phyloP scores from a whole-genome alignment of 2,797 vertebrate species.

The Typhlichthys eigenmanni region DNA sequence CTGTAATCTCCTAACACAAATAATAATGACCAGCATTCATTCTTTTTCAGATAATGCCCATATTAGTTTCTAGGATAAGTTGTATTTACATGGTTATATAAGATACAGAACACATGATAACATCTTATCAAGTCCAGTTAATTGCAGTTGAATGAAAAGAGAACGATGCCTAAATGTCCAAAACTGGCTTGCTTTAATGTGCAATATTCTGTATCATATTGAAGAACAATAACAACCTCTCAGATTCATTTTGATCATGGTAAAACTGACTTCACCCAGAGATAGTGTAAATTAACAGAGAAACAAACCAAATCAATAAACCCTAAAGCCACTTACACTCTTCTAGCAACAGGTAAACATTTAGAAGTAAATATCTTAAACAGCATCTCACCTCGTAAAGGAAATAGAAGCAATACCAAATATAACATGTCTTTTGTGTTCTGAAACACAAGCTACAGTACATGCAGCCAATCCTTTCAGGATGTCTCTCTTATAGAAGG shows the following conservation, averaged over 20 bases:
- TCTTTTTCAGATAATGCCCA: slow-evolving; percentile 15
- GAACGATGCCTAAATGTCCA: not conserved
- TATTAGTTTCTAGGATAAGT: slow-evolving; percentile 13
- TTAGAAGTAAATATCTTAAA: not conserved
- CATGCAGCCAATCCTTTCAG: slow-evolving; percentile 5
- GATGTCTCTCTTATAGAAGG: not conserved
- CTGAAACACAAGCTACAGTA: not conserved
- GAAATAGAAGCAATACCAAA: not conserved
- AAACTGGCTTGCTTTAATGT: not conserved
- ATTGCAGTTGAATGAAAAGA: not conserved
- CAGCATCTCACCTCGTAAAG: not conserved
- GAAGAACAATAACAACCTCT: slow-evolving; percentile 16
- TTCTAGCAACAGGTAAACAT: not conserved
- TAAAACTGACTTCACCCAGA: slow-evolving; percentile 6
- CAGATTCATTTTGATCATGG: slow-evolving; percentile 16
- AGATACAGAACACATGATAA: too few relatives aligned
- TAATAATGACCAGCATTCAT: slow-evolving; percentile 28
- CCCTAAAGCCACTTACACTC: slow-evolving; percentile 1
- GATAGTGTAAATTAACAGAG: slow-evolving; percentile 13
- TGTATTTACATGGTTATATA: not conserved
- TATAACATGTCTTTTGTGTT: not conserved
- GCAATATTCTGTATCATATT: slow-evolving; percentile 20
- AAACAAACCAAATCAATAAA: slow-evolving; percentile 41
- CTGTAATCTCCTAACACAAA: slow-evolving; percentile 38
- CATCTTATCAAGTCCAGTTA: not conserved